Evolutionary conservation across 2,113 vertebrate genomes (phyloP).

Genomic region (Saccopteryx bilineata): DNA sequence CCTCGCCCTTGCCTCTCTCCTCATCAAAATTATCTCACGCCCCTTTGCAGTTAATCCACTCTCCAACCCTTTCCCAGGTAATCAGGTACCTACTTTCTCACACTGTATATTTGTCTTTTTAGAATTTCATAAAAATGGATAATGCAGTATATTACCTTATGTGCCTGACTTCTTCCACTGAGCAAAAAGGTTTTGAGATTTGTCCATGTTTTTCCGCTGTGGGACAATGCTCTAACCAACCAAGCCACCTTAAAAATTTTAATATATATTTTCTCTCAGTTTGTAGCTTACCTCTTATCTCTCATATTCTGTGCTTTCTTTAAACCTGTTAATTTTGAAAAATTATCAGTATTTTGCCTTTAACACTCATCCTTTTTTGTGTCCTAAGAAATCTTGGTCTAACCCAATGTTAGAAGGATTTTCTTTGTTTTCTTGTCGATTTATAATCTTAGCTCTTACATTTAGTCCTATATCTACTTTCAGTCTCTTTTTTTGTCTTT

Average conservation of each 20-base stretch:
- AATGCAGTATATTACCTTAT: neutral
- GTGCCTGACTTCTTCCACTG: neutral
- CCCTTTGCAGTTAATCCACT: neutral
- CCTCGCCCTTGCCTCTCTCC: neutral
- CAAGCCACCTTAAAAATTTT: neutral
- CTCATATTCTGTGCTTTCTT: neutral
- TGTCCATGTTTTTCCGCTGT: neutral
- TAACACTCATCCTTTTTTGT: neutral
- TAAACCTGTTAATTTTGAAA: conserved; percentile 15
- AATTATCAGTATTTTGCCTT: neutral
- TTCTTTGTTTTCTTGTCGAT: neutral
- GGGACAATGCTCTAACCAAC: no score
- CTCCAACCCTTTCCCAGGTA: neutral
- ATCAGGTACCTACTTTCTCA: neutral
- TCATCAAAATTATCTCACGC: neutral
- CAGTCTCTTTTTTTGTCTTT: neutral
- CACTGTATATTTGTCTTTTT: neutral
- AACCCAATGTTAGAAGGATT: neutral
- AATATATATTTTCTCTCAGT: neutral
- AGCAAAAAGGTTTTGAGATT: neutral
- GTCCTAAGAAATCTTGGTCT: neutral
- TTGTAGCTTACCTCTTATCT: neutral
- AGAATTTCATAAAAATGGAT: neutral
- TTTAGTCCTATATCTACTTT: neutral
- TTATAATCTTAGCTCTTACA: neutral